phyloP scores from a whole-genome alignment of 2,888 invertebrate species.

The Abrostola tripartita region DNA sequence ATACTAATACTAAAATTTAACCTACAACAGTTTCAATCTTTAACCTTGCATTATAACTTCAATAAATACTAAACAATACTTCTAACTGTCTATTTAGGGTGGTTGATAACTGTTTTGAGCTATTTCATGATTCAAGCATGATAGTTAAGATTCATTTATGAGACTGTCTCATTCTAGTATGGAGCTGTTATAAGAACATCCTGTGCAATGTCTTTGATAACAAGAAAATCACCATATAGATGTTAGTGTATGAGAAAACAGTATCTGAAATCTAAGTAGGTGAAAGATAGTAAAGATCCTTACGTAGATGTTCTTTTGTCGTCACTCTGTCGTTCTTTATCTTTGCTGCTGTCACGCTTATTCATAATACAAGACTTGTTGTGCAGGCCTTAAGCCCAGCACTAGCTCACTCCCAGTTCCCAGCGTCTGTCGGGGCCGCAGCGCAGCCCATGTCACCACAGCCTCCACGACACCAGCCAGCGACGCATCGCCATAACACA shows the following conservation, averaged over 20 bases:
- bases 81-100: neutral
- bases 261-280: too few relatives aligned
- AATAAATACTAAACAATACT: too few relatives aligned
- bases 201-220: too few relatives aligned
- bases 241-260: too few relatives aligned
- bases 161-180: neutral
- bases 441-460: conserved; percentile 86
- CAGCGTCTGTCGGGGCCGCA: conserved; percentile 78
- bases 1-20: neutral
- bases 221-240: too few relatives aligned
- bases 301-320: conserved; percentile 87
- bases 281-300: conserved; percentile 57
- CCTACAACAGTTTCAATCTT: neutral
- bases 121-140: neutral
- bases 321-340: conserved; percentile 87
- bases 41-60: neutral
- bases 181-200: too few relatives aligned
- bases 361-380: conserved; percentile 84
- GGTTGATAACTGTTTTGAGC: neutral
- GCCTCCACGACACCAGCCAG: conserved; percentile 69
- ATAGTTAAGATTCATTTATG: neutral
- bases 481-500: conserved; percentile 79
- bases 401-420: conserved; percentile 84
- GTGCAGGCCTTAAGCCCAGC: conserved; percentile 84
- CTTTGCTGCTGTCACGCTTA: conserved; percentile 86